Evolutionary conservation across 2,797 vertebrate species (phyloP), one percentile per base, ranked within the genome.

Genomic region (Sitta carolinensis): DNA sequence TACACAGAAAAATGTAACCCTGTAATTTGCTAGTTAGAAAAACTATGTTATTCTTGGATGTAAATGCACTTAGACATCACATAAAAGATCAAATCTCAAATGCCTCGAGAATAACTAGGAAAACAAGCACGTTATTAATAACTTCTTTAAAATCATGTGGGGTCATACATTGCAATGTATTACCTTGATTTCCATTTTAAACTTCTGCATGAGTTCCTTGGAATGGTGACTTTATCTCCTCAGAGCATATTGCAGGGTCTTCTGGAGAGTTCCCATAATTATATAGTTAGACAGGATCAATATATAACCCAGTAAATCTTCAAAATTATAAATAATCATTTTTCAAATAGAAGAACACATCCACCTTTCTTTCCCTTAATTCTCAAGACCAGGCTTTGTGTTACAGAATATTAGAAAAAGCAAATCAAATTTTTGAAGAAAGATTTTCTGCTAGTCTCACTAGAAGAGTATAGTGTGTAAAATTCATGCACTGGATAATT

Each of bases 121-220:
- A 69, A 93, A 73, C 0, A 0, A 55, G 4, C 1, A 0, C 3
- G 27, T 52, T 91, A 51, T 43, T 17, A 23, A 48, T 22, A 74
- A 4, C 5, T 50, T 75, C 9, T 66, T 87, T 55, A 36, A 80
- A 83, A 80, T 0, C 2, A 19, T 4, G 2, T 36, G 5, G 12
- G 7, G 25, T 43, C 3, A 51, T 36, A 67, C 5, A 32, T 17
- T 62, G 13, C 23, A 78, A 87, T 36, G 2, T 21, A 34, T 76
- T 90, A 95, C 93, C 77, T 82, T 75, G 20, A 78, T 69, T 84
- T 90, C 36, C 9, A 21, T 67, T 88, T 90, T 70, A 84, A 73
- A 81, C 18, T 75, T 89, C 59, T 32, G 19, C 20, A 21, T 23
- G 17, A 73, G 11, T 36, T 94, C 36, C 22, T 84, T 2, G 11